A percentile compares a stretch with the other conserved stretches of the same genome.
Evolutionary conservation across 2,797 vertebrate genomes (phyloP).

Genomic region (Bufotes viridis): DNA sequence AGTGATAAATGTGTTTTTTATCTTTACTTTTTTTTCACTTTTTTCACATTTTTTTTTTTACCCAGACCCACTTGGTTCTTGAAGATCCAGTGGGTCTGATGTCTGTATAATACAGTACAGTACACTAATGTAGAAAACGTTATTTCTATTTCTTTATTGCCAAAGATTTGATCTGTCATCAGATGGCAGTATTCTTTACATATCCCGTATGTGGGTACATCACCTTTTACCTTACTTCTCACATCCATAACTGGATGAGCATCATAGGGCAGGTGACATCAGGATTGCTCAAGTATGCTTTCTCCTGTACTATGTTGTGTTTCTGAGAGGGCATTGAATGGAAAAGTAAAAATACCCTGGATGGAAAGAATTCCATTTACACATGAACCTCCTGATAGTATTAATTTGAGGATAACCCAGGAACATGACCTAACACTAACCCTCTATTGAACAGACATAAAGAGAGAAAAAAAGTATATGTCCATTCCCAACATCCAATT

Average conservation of each 20-base stretch:
- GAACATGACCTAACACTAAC: constrained; percentile 72
- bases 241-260: constrained; percentile 16
- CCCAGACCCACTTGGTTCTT: no score
- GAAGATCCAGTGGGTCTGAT: no score
- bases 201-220: not conserved
- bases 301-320: constrained; percentile 11
- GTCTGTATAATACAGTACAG: no score
- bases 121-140: no score
- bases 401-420: constrained; percentile 74
- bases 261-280: constrained; percentile 5
- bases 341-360: constrained; percentile 68
- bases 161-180: not conserved
- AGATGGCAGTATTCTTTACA: not conserved
- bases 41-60: no score
- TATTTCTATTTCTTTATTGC: not conserved
- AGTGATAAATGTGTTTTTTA: no score
- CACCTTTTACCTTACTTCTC: not conserved
- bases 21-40: no score
- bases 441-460: constrained; percentile 73
- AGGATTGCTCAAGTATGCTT: constrained; percentile 33
- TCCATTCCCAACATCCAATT: constrained; percentile 67
- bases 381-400: constrained; percentile 67
- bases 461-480: constrained; percentile 69
- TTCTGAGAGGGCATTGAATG: constrained; percentile 39
- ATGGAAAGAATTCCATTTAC: constrained; percentile 72